Evolutionary conservation across 2,113 vertebrate genomes (phyloP).

Genomic region (Chloroceryle aenea): DNA sequence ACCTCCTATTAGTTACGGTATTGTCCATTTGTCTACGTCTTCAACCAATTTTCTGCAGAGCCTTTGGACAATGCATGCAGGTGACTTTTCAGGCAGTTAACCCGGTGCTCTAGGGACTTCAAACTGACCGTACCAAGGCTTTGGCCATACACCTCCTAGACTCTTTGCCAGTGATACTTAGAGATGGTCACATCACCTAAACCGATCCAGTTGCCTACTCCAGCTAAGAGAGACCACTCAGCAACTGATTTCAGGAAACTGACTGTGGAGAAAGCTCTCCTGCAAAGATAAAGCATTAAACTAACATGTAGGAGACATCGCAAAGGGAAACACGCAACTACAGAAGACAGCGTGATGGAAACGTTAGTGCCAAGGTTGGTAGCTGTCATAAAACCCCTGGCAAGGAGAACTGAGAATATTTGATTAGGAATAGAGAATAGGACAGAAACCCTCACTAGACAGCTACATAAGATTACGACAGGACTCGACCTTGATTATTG

Average conservation of each 20-base stretch:
- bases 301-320: neutral
- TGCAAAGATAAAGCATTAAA: neutral
- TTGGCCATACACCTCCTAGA: neutral
- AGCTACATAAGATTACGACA: neutral
- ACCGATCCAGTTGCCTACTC: neutral
- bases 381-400: neutral
- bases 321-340: neutral
- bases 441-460: neutral
- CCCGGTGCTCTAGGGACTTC: neutral
- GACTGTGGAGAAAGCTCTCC: neutral
- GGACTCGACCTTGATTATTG: neutral
- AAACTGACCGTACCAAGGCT: neutral
- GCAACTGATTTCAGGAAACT: neutral
- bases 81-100: neutral
- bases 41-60: neutral
- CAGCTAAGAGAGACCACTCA: neutral
- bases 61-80: neutral
- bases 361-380: fast-evolving
- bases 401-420: neutral
- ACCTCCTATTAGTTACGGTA: neutral
- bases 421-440: neutral
- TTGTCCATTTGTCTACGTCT: constrained; percentile 26
- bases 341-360: neutral
- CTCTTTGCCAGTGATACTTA: neutral
- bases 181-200: neutral